Conservation (phyloP, 2,797 vertebrate genomes). For the Pteropus rufus region DNA sequence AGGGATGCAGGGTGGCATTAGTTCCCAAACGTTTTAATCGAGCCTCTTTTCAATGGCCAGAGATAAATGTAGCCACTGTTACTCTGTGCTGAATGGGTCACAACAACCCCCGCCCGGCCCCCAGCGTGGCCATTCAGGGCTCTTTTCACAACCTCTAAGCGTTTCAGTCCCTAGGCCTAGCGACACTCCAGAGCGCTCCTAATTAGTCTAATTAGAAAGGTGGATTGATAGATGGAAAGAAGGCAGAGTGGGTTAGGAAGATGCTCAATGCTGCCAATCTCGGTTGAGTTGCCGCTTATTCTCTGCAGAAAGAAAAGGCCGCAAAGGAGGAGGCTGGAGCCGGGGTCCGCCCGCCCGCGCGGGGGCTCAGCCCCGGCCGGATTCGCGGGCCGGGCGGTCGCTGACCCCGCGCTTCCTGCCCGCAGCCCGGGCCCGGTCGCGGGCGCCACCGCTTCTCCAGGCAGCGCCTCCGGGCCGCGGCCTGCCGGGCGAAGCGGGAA, state of each 20-base stretch:
- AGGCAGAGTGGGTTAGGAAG: conserved; percentile 74
- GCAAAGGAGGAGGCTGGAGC: background rate
- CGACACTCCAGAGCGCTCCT: conserved; percentile 80
- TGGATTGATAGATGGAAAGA: conserved; percentile 78
- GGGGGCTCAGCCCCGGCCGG: background rate
- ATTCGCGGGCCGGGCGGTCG: background rate
- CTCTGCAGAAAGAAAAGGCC: conserved; percentile 46
- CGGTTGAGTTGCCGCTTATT: conserved; percentile 25
- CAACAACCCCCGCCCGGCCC: conserved; percentile 84
- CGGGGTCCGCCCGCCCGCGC: background rate
- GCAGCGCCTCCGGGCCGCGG: background rate
- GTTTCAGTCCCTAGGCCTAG: conserved; percentile 71
- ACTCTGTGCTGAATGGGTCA: conserved; percentile 81
- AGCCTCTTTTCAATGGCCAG: conserved; percentile 88
- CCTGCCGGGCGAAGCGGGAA: background rate
- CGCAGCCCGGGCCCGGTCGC: background rate
- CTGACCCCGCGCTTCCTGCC: background rate
- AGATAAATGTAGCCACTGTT: conserved; percentile 93
- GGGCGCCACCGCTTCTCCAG: background rate
- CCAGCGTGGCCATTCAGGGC: conserved; percentile 87
- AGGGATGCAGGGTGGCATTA: conserved; percentile 90
- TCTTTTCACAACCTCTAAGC: conserved; percentile 81
- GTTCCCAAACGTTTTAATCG: conserved; percentile 95
- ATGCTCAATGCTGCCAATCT: conserved; percentile 77
- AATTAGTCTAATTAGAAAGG: conserved; percentile 88